Percentiles rank a stretch among this genome's conserved stretches.
Conservation (phyloP, 1,140 invertebrate genomes). For the Papilio glaucus region DNA sequence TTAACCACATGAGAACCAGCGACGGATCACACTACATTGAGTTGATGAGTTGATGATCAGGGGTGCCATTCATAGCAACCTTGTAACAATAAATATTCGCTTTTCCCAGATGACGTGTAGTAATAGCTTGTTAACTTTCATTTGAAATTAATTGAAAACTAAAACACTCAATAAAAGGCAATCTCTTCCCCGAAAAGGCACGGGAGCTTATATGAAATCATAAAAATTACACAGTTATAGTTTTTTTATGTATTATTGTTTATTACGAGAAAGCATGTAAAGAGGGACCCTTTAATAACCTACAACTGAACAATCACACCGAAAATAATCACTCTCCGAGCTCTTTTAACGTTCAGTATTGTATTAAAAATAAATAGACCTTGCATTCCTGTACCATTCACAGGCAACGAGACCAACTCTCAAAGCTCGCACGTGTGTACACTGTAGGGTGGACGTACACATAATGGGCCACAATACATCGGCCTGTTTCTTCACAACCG, state of each 20-base stretch:
- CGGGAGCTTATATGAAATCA: neutral
- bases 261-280: slow-evolving; percentile 6
- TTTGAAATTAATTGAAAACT: too few species aligned
- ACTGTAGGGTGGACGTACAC: slow-evolving; percentile 48
- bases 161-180: neutral
- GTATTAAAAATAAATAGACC: slow-evolving; percentile 35
- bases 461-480: slow-evolving; percentile 52
- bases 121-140: too few species aligned
- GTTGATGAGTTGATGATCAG: too few species aligned
- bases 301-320: slow-evolving; percentile 35
- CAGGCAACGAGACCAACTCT: slow-evolving; percentile 23
- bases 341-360: slow-evolving; percentile 30
- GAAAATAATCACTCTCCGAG: slow-evolving; percentile 10
- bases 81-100: too few species aligned
- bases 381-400: slow-evolving; percentile 37
- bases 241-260: neutral
- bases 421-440: slow-evolving; percentile 59
- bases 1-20: too few species aligned
- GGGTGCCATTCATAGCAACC: too few species aligned
- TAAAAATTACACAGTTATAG: neutral
- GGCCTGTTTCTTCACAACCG: slow-evolving; percentile 55
- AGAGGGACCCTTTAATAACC: slow-evolving; percentile 20
- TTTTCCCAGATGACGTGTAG: too few species aligned
- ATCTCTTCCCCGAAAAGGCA: neutral
- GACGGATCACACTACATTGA: too few species aligned